Evolutionary conservation across 2,113 vertebrate species (phyloP), one percentile per base, ranked within the genome.

Genomic region (Eleginops maclovinus): DNA sequence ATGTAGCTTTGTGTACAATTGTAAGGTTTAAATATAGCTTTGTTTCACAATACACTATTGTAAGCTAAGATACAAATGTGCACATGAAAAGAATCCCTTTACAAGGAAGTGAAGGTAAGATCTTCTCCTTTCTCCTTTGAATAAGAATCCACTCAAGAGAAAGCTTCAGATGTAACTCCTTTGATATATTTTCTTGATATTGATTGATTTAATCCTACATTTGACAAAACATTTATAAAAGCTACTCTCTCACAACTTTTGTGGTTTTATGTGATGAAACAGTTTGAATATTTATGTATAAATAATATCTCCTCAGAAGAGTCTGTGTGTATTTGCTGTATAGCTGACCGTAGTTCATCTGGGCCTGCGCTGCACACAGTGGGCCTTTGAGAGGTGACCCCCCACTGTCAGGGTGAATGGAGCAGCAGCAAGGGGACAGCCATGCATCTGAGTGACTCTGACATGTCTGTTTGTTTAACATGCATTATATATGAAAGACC

Each of bases 381-480:
- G 51, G 56, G 17, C 73, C 72, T 63, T n/a, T 24, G 72, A 79
- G 75, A 86, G 3, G 4, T 80, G 68, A 72, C 72, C 61, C n/a
- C 36, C 17, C 41, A 31, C 10, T 49, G 58, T 76, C 44, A 10
- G 61, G 68, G n/a, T 60, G 60, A 65, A 61, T 49, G 54, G 60
- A 79, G 76, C 47, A 60, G 53, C 36, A 69, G 62, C 7, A 4
- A 64, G 56, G 75, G 84, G 84, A 86, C 83, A 55, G 51, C 67
- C 54, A 49, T 82, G 65, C 75, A 66, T 85, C 53, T 86, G 82
- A 90, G 83, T 76, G 81, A 83, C 47, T 88, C 64, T 89, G 88
- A 90, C 88, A 87, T 76, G 62, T 84, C 86, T 92, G 92, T 93
- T 93, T 92, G 86, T 91, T 90, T 89, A 88, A 71, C 83, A 89